Percentiles rank a stretch among this genome's conserved stretches.
phyloP scores from a whole-genome alignment of 1,140 invertebrate genomes.

The Halesus radiatus region DNA sequence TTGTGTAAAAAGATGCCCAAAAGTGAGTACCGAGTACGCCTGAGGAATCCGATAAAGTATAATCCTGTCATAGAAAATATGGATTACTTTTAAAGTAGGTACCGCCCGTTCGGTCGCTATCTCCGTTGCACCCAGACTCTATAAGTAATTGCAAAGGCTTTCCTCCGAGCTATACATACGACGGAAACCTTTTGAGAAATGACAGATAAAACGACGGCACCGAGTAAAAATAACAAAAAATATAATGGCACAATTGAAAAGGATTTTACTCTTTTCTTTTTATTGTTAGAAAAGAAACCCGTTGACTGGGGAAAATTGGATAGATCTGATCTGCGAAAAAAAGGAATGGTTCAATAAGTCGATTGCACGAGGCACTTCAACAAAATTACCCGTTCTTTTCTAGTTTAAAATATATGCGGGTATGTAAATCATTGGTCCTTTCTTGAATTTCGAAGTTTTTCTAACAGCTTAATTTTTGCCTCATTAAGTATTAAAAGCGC shows the following conservation, averaged over 20 bases:
- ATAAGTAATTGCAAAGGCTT: constrained; percentile 50
- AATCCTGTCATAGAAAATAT: constrained; percentile 57
- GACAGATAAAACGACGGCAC: not conserved
- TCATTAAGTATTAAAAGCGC: no score
- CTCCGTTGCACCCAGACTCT: constrained; percentile 48
- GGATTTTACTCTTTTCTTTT: not conserved
- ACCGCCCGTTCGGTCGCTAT: constrained; percentile 40
- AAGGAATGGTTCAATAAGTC: no score
- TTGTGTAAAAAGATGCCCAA: constrained; percentile 49
- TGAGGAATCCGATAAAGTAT: constrained; percentile 56
- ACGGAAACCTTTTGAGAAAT: not conserved
- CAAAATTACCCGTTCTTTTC: no score
- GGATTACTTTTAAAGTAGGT: constrained; percentile 53
- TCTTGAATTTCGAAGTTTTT: no score
- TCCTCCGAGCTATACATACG: not conserved
- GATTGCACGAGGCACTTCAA: no score
- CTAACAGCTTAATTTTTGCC: no score
- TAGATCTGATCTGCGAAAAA: no score
- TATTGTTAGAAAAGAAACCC: not conserved
- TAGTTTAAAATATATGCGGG: no score
- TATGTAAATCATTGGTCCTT: no score
- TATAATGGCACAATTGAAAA: not conserved
- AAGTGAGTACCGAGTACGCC: constrained; percentile 47
- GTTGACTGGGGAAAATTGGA: not conserved
- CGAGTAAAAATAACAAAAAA: constrained; percentile 17